Conservation (phyloP, 35 echinoderm and acorn worm genomes). For the Holothuria glaberrima region DNA sequence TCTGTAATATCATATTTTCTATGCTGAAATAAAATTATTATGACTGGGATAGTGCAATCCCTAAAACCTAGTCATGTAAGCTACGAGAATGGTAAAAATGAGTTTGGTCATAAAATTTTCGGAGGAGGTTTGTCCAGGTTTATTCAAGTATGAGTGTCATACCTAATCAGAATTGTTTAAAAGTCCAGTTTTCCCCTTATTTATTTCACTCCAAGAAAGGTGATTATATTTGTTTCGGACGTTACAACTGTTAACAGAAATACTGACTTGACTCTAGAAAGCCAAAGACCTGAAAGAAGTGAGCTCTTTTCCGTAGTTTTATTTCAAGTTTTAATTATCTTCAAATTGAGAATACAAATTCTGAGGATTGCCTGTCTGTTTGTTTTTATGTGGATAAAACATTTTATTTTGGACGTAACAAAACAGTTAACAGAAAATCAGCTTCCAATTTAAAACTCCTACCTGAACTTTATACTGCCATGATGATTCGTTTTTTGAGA, state of each 20-base stretch:
- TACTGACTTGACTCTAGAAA: too few species aligned
- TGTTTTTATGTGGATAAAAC: background rate
- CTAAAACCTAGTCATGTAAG: background rate
- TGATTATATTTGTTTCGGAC: too few species aligned
- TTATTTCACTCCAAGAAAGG: background rate
- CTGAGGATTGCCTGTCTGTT: background rate
- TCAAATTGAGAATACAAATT: too few species aligned
- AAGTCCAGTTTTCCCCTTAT: background rate
- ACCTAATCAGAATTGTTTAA: too few species aligned
- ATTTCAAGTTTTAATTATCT: too few species aligned
- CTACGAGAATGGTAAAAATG: background rate
- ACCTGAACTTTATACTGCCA: background rate
- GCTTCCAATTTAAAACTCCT: too few species aligned
- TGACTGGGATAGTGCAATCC: background rate
- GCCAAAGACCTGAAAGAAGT: too few species aligned
- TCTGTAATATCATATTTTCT: background rate
- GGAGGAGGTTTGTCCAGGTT: background rate
- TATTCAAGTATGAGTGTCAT: background rate
- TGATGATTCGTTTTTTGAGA: slow-evolving; percentile 5
- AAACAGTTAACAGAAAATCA: too few species aligned
- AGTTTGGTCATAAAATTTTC: background rate
- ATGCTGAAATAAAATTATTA: too few species aligned
- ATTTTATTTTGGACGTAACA: background rate
- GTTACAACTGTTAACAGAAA: too few species aligned
- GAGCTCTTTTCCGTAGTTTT: background rate